These are phyloP conservation scores for Amphipoea oculea DNA, from an alignment of 2,888 invertebrate genomes.

Conservation along the genomic window DNA sequence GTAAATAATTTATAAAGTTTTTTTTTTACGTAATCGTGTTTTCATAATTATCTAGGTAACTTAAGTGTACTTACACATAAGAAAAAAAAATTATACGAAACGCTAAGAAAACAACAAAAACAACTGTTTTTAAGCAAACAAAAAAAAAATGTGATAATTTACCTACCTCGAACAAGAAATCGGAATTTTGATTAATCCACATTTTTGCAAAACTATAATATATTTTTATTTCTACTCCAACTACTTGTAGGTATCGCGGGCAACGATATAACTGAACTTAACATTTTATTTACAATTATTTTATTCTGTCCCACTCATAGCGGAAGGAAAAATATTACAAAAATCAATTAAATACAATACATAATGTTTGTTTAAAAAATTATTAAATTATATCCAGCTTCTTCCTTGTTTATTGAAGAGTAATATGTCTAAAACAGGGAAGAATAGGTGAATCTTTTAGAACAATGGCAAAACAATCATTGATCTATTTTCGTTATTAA, in stretches of 20 bases:
- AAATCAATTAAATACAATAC: slow-evolving; percentile 68
- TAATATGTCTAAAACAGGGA: slow-evolving; percentile 66
- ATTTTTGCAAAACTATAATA: slow-evolving; percentile 49
- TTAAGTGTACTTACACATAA: background rate
- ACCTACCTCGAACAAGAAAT: slow-evolving; percentile 75
- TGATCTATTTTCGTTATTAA: background rate
- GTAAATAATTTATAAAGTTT: background rate
- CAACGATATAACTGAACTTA: slow-evolving; percentile 57
- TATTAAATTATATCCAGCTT: slow-evolving; percentile 65
- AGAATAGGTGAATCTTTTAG: slow-evolving; percentile 51
- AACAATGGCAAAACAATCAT: slow-evolving; percentile 1
- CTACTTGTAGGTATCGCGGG: slow-evolving; percentile 52
- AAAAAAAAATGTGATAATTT: background rate
- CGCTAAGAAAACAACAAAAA: background rate
- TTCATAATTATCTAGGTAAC: too few species aligned
- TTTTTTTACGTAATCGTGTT: background rate
- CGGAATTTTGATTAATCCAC: slow-evolving; percentile 73
- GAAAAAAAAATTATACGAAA: background rate
- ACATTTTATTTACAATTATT: slow-evolving; percentile 59
- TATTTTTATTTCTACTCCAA: slow-evolving; percentile 35
- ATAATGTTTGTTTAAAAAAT: slow-evolving; percentile 68
- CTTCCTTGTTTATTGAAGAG: slow-evolving; percentile 71
- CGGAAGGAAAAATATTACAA: slow-evolving; percentile 72
- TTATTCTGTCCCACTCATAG: slow-evolving; percentile 61
- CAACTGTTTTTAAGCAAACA: background rate